Percentiles rank a stretch among this genome's conserved stretches.
phyloP scores from a whole-genome alignment of 1,140 invertebrate genomes.

The Neoseiulus cucumeris region DNA sequence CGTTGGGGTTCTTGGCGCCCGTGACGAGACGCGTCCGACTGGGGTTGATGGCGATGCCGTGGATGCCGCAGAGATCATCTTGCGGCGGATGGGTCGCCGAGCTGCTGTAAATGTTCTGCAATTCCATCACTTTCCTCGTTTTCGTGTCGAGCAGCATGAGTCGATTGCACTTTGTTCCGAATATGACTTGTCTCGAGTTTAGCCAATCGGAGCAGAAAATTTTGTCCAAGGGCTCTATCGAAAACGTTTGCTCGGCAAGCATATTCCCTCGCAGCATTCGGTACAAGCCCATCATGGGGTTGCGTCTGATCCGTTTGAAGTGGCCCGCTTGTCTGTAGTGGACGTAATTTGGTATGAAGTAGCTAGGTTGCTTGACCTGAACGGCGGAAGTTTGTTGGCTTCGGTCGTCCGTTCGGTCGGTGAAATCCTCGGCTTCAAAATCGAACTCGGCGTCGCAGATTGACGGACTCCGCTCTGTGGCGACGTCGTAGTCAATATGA shows the following conservation, averaged over 20 bases:
- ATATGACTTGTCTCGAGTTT: conserved; percentile 75
- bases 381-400: too few relatives aligned
- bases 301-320: neutral
- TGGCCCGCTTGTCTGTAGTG: neutral
- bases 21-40: conserved; percentile 72
- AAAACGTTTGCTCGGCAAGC: conserved; percentile 11
- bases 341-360: neutral
- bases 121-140: conserved; percentile 54
- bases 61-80: conserved; percentile 61
- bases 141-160: conserved; percentile 62
- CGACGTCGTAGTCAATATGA: too few relatives aligned
- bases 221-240: conserved; percentile 13
- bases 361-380: neutral
- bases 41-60: conserved; percentile 83
- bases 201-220: conserved; percentile 89
- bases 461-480: too few relatives aligned
- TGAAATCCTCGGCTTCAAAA: neutral
- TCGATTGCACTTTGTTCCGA: conserved; percentile 87
- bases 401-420: too few relatives aligned
- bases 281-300: neutral
- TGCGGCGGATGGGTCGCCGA: conserved; percentile 15
- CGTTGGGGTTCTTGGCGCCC: conserved; percentile 70
- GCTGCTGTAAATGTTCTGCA: conserved; percentile 44
- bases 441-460: too few relatives aligned
- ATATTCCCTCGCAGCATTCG: conserved; percentile 10